Conservation (phyloP, 2,797 vertebrate genomes). For the Oryzias sinensis region DNA sequence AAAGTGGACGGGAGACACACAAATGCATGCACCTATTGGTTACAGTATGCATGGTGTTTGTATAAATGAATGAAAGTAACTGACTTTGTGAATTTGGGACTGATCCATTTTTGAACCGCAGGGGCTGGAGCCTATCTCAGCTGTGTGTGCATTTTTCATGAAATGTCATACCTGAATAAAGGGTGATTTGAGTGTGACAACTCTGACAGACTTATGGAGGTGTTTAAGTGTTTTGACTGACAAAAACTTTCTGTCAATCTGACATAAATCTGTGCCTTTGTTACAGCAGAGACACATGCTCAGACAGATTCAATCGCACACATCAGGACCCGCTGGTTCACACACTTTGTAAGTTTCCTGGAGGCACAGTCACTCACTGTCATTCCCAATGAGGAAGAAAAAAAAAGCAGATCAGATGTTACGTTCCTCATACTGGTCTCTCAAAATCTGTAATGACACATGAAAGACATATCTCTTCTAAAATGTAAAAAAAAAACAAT, state of each 20-base stretch:
- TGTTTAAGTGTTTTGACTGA: slow-evolving; percentile 36
- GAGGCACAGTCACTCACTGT: slow-evolving; percentile 53
- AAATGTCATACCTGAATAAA: no score
- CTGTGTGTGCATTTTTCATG: no score
- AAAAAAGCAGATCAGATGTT: slow-evolving; percentile 41
- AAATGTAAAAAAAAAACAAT: slow-evolving; percentile 21
- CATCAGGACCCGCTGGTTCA: slow-evolving; percentile 35
- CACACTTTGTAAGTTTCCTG: slow-evolving; percentile 46
- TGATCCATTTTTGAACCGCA: no score
- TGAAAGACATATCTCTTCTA: slow-evolving; percentile 29
- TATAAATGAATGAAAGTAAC: no score
- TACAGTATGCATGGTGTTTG: not conserved
- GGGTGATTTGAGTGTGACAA: not conserved
- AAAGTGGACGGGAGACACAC: slow-evolving; percentile 17
- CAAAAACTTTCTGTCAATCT: slow-evolving; percentile 49
- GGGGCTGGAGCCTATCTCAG: no score
- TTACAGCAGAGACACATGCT: slow-evolving; percentile 40
- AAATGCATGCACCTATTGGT: not conserved
- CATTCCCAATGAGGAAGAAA: slow-evolving; percentile 55
- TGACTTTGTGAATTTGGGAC: not conserved
- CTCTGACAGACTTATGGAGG: slow-evolving; percentile 32
- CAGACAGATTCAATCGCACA: slow-evolving; percentile 47
- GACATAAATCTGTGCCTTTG: slow-evolving; percentile 54
- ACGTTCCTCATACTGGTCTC: slow-evolving; percentile 34
- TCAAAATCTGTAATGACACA: slow-evolving; percentile 33